A percentile compares a stretch with the other conserved stretches of the same genome.
These are phyloP conservation scores for Panurus biarmicus DNA, from an alignment of 2,113 vertebrate genomes.

Conservation along the genomic window DNA sequence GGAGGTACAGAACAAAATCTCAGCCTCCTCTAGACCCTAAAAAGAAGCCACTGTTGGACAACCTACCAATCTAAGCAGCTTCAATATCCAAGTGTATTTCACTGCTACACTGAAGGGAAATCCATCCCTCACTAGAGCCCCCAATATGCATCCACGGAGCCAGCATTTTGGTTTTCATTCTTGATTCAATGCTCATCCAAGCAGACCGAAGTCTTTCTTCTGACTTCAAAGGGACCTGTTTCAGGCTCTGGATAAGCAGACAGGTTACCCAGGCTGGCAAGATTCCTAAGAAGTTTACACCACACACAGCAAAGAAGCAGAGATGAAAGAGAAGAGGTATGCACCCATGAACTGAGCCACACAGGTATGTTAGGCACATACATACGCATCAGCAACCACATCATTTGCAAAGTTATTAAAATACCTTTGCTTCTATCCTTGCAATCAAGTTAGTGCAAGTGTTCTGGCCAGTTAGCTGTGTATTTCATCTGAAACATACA, in stretches of 20 bases:
- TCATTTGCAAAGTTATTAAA: conserved; percentile 17
- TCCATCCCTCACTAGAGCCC: background rate
- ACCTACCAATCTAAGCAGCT: background rate
- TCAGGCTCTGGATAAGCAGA: background rate
- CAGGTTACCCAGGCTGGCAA: background rate
- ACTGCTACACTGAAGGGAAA: background rate
- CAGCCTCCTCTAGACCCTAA: background rate
- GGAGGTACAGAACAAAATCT: background rate
- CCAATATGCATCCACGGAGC: fast-evolving
- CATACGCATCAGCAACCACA: background rate
- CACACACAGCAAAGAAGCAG: background rate
- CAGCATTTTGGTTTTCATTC: background rate
- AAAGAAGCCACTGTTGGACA: background rate
- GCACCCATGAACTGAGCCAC: background rate
- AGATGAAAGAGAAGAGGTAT: conserved; percentile 24
- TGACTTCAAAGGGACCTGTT: conserved; percentile 3
- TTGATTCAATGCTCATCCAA: background rate
- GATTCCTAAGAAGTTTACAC: background rate
- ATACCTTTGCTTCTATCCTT: background rate
- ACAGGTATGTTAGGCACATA: background rate
- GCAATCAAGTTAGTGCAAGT: background rate
- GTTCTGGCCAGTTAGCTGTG: background rate
- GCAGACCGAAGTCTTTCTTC: background rate
- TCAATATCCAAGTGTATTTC: background rate
- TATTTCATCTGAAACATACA: background rate